Evolutionary conservation across 2,888 invertebrate species (phyloP).

Genomic region (Drosophila fulvimacula): DNA sequence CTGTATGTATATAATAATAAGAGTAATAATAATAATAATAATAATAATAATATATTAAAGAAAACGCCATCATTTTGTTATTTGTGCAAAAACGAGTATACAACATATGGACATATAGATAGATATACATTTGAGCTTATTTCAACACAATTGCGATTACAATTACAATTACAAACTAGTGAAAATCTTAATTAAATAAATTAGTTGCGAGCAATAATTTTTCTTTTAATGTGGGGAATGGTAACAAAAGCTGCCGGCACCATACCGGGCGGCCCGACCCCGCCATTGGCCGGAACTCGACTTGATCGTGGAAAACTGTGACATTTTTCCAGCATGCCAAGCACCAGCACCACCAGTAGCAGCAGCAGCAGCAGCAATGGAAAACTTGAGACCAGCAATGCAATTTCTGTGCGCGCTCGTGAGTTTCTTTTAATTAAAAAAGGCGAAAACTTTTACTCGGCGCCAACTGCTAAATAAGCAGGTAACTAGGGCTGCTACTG

Average conservation of each 20-base stretch:
- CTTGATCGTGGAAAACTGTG: slow-evolving; percentile 59
- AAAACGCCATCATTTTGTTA: slow-evolving; percentile 50
- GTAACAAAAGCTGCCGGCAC: slow-evolving; percentile 67
- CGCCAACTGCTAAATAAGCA: slow-evolving; percentile 66
- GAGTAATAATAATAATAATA: too few species aligned
- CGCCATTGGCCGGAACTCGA: slow-evolving; percentile 50
- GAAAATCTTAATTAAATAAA: slow-evolving; percentile 79
- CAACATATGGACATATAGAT: slow-evolving; percentile 16
- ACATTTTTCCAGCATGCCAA: slow-evolving; percentile 56
- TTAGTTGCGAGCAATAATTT: slow-evolving; percentile 70
- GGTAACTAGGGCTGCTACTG: slow-evolving; percentile 76
- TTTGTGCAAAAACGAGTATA: slow-evolving; percentile 73
- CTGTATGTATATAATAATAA: background rate
- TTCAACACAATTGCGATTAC: slow-evolving; percentile 42
- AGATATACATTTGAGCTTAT: slow-evolving; percentile 43
- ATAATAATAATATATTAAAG: background rate
- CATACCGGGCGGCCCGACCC: slow-evolving; percentile 36
- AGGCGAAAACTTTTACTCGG: slow-evolving; percentile 74
- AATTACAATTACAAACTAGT: slow-evolving; percentile 61
- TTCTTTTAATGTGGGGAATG: slow-evolving; percentile 69
- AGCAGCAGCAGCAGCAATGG: slow-evolving; percentile 35
- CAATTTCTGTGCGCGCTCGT: slow-evolving; percentile 54
- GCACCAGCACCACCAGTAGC: slow-evolving; percentile 12
- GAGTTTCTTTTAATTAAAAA: slow-evolving; percentile 80
- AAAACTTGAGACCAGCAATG: slow-evolving; percentile 50